These are phyloP conservation scores for Dasysyrphus albostriatus DNA, from an alignment of 2,888 invertebrate genomes.

Conservation along the genomic window DNA sequence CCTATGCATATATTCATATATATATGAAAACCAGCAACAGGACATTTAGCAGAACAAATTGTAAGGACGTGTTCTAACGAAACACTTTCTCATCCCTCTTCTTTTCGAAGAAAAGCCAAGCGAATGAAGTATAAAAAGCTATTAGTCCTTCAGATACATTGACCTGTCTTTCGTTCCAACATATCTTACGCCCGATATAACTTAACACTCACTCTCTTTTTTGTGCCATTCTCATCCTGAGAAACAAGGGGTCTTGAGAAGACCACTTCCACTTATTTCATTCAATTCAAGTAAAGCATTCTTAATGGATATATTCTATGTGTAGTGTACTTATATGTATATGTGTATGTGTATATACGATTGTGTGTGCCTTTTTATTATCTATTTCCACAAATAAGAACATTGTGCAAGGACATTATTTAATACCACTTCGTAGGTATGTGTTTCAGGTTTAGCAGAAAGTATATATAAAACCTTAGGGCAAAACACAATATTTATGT, in stretches of 20 bases:
- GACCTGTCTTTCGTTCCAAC: conserved; percentile 41
- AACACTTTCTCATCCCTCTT: background rate
- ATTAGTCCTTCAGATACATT: conserved; percentile 56
- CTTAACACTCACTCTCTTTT: background rate
- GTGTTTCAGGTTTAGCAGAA: background rate
- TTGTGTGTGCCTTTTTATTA: background rate
- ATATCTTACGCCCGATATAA: background rate
- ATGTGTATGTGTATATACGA: conserved; percentile 2
- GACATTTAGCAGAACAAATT: background rate
- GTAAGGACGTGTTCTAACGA: background rate
- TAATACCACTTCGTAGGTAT: conserved; percentile 20
- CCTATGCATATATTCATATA: too few species aligned
- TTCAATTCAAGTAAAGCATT: conserved; percentile 10
- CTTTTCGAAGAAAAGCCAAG: background rate
- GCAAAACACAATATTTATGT: conserved; percentile 14
- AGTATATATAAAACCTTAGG: background rate
- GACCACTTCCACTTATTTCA: conserved; percentile 12
- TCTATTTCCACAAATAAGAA: background rate
- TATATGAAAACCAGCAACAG: background rate
- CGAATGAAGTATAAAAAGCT: conserved; percentile 34
- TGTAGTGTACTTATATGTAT: too few species aligned
- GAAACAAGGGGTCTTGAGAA: background rate
- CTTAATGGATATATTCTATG: conserved; percentile 19
- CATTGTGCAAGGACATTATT: conserved; percentile 42
- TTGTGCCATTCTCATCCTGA: conserved; percentile 1